Conservation (phyloP, 2,113 vertebrate species). For the Podocnemis expansa region DNA sequence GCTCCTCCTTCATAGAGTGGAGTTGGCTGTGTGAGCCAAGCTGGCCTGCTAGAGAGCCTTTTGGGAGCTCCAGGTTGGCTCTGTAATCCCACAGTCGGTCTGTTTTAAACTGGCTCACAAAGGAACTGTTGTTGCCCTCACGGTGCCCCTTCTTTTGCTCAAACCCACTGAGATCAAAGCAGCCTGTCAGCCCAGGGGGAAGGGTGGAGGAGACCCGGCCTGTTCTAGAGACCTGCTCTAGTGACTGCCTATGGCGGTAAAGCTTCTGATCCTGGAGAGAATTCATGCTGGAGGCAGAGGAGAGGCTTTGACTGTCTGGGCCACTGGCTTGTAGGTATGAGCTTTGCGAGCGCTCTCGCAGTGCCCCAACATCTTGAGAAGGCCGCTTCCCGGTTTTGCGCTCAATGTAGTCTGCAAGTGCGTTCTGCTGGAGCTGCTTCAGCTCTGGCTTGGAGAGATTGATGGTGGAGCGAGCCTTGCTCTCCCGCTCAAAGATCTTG, state of each 20-base stretch:
- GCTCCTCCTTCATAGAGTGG: constrained; percentile 43
- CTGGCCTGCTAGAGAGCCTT: constrained; percentile 26
- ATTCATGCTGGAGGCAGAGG: constrained; percentile 84
- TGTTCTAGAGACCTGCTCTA: constrained; percentile 56
- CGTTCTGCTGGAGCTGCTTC: constrained; percentile 91
- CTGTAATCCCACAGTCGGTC: constrained; percentile 57
- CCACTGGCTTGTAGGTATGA: constrained; percentile 72
- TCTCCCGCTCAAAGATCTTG: constrained; percentile 88
- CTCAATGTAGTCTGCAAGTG: constrained; percentile 88
- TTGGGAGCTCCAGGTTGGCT: constrained; percentile 58
- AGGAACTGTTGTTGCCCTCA: constrained; percentile 61
- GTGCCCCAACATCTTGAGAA: constrained; percentile 46
- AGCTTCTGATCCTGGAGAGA: constrained; percentile 85
- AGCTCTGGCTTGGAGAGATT: constrained; percentile 83
- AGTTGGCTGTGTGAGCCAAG: not conserved
- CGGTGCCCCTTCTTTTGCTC: constrained; percentile 45
- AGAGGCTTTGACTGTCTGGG: constrained; percentile 79
- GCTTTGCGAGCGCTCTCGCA: constrained; percentile 79
- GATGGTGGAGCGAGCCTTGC: constrained; percentile 70
- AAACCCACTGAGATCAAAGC: constrained; percentile 57
- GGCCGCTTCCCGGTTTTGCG: constrained; percentile 84
- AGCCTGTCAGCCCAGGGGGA: constrained; percentile 57
- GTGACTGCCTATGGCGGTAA: constrained; percentile 46
- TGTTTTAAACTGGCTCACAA: not conserved
- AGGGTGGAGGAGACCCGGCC: constrained; percentile 66